A percentile compares a stretch with the other conserved stretches of the same genome.
Conservation (phyloP, 2,888 invertebrate species). For the Chymomyza caudatula region DNA sequence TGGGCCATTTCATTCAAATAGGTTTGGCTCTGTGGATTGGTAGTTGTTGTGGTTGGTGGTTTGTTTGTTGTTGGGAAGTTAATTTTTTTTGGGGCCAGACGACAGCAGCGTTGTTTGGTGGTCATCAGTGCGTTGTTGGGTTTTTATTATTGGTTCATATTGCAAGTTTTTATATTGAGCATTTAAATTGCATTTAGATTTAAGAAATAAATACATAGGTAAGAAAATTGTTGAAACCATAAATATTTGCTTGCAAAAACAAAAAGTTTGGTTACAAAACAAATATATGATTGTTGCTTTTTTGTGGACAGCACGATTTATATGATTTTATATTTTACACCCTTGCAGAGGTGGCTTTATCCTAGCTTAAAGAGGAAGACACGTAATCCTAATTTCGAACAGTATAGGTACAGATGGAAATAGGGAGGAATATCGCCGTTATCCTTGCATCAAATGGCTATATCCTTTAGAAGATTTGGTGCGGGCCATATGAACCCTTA, state of each 20-base stretch:
- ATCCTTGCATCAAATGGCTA: too few relatives aligned
- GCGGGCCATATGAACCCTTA: too few relatives aligned
- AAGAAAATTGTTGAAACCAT: conserved; percentile 2
- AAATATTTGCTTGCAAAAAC: conserved; percentile 1
- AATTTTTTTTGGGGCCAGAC: neutral
- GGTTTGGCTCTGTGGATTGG: conserved; percentile 63
- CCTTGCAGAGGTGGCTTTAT: neutral
- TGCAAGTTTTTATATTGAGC: conserved; percentile 3
- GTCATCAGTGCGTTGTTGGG: neutral
- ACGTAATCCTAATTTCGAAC: too few relatives aligned
- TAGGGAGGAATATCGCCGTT: too few relatives aligned
- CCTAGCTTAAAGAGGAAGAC: too few relatives aligned
- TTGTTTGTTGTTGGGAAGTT: conserved; percentile 14
- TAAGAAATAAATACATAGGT: conserved; percentile 1
- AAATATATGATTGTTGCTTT: neutral
- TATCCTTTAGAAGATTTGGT: too few relatives aligned
- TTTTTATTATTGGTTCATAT: neutral
- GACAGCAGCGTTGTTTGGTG: neutral
- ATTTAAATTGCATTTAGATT: neutral
- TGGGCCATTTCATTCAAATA: conserved; percentile 77
- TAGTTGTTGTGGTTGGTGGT: conserved; percentile 11
- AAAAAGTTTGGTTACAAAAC: neutral
- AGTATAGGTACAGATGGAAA: too few relatives aligned
- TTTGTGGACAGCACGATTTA: neutral
- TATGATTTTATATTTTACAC: neutral